A percentile compares a stretch with the other conserved stretches of the same genome.
Conservation (phyloP, 2,888 invertebrate species). For the Cheilosia pagana region DNA sequence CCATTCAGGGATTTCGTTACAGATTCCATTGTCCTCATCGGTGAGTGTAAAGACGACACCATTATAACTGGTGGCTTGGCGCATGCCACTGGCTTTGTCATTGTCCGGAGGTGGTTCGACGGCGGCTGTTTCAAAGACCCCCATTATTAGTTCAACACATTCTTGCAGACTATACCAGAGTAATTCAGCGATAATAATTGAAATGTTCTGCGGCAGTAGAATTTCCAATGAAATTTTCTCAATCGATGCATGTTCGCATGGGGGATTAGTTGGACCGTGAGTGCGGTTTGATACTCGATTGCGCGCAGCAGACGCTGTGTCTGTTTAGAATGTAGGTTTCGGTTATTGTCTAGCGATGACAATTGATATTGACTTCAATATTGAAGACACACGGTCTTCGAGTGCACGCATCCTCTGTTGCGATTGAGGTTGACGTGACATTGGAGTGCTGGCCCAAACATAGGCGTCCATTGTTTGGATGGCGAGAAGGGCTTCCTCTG, state of each 20-base stretch:
- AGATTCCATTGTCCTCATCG: slow-evolving; percentile 51
- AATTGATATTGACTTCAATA: slow-evolving; percentile 39
- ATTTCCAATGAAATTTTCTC: slow-evolving; percentile 28
- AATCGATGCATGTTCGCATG: slow-evolving; percentile 27
- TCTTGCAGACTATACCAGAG: slow-evolving; percentile 31
- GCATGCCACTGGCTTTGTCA: slow-evolving; percentile 43
- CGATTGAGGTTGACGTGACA: slow-evolving; percentile 58
- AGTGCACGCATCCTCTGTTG: slow-evolving; percentile 40
- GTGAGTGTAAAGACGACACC: slow-evolving; percentile 19
- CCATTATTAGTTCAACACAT: slow-evolving; percentile 65
- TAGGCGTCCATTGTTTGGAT: background rate
- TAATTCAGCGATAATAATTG: slow-evolving; percentile 66
- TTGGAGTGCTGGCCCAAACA: slow-evolving; percentile 15
- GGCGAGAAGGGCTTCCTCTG: slow-evolving; percentile 24
- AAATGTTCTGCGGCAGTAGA: slow-evolving; percentile 57
- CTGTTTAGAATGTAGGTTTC: slow-evolving; percentile 50
- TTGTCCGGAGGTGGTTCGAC: slow-evolving; percentile 2
- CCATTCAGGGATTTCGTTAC: slow-evolving; percentile 61
- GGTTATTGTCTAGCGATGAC: slow-evolving; percentile 42
- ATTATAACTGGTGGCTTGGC: slow-evolving; percentile 28
- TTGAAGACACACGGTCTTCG: slow-evolving; percentile 33
- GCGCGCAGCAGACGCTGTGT: background rate
- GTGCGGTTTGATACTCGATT: slow-evolving; percentile 6
- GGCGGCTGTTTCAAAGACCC: slow-evolving; percentile 51
- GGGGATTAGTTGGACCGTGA: slow-evolving; percentile 37